phyloP scores from a whole-genome alignment of 2,797 vertebrate genomes.

The Coreius guichenoti region DNA sequence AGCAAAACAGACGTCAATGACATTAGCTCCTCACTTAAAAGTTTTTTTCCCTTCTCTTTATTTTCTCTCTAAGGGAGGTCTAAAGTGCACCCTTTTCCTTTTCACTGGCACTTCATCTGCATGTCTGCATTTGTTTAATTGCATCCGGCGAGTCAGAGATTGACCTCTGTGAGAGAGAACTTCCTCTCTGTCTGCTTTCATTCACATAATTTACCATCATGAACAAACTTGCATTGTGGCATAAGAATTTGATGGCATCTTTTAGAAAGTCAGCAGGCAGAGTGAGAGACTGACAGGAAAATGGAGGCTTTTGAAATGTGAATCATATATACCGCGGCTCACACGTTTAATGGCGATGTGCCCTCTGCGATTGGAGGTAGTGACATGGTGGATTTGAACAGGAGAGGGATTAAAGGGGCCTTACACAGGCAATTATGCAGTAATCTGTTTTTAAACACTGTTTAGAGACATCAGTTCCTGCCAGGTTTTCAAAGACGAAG shows the following conservation, averaged over 20 bases:
- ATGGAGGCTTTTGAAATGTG: constrained; percentile 47
- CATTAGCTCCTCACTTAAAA: constrained; percentile 48
- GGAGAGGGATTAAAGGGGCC: constrained; percentile 64
- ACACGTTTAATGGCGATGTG: constrained; percentile 54
- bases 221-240: constrained; percentile 48
- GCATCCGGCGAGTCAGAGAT: constrained; percentile 49
- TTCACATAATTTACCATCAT: constrained; percentile 61
- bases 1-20: constrained; percentile 31
- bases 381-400: constrained; percentile 63
- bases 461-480: constrained; percentile 61
- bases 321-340: constrained; percentile 44
- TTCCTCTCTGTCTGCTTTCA: constrained; percentile 39
- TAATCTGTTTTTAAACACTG: constrained; percentile 67
- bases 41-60: constrained; percentile 12
- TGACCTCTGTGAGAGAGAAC: constrained; percentile 57
- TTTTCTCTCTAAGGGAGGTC: constrained; percentile 45
- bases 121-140: constrained; percentile 61
- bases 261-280: constrained; percentile 32
- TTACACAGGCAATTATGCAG: constrained; percentile 64
- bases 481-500: constrained; percentile 54
- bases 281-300: constrained; percentile 47
- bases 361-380: constrained; percentile 57
- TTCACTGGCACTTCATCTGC: constrained; percentile 55
- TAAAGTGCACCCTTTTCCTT: constrained; percentile 57
- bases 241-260: constrained; percentile 51